phyloP scores from a whole-genome alignment of 1,140 invertebrate genomes.

The Hypsibius dujardini region DNA sequence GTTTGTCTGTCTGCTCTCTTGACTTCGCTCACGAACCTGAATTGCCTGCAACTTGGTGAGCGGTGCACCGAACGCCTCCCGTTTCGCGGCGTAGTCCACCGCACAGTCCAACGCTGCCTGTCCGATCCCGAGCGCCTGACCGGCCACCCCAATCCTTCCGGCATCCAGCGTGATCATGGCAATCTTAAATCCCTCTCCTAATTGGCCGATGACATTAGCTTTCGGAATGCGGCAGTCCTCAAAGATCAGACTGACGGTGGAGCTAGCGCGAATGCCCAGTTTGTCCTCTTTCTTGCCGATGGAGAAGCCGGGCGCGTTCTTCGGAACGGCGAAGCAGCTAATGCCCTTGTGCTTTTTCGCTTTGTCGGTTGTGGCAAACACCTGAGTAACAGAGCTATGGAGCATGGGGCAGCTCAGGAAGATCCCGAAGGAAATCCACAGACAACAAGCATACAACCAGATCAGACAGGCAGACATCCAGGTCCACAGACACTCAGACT shows the following conservation, averaged over 20 bases:
- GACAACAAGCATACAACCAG: conserved; percentile 19
- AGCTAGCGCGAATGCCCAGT: conserved; percentile 72
- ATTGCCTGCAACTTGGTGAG: conserved; percentile 72
- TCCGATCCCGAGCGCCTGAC: conserved; percentile 73
- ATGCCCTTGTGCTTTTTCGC: conserved; percentile 74
- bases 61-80: conserved; percentile 65
- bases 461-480: conserved; percentile 11
- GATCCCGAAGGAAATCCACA: too few species aligned
- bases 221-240: conserved; percentile 68
- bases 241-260: conserved; percentile 77
- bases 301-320: conserved; percentile 50
- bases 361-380: conserved; percentile 85
- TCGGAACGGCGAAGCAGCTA: conserved; percentile 68
- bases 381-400: conserved; percentile 24
- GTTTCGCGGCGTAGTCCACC: conserved; percentile 70
- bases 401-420: too few species aligned
- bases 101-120: conserved; percentile 79
- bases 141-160: conserved; percentile 72
- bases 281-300: conserved; percentile 90
- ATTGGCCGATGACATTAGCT: conserved; percentile 56
- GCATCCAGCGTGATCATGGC: conserved; percentile 68
- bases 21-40: conserved; percentile 36
- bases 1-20: neutral
- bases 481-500: neutral
- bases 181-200: conserved; percentile 65